These are phyloP conservation scores for Holacanthus passer DNA, from an alignment of 2,113 vertebrate genomes.

Conservation along the genomic window DNA sequence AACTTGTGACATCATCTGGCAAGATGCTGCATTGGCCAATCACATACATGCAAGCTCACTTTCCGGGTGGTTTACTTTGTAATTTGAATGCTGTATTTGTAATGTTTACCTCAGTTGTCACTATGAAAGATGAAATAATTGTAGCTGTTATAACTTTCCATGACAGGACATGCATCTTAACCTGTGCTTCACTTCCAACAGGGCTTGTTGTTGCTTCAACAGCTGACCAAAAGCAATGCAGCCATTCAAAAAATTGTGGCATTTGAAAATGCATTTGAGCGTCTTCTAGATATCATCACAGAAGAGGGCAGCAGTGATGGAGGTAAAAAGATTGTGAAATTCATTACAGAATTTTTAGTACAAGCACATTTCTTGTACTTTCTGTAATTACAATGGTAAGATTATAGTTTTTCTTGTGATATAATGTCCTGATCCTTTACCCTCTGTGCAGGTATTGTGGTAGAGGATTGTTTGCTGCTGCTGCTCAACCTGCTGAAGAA, in stretches of 20 bases:
- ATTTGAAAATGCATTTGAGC: slow-evolving; percentile 98
- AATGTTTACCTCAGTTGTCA: background rate
- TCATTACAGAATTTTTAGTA: background rate
- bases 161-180: background rate
- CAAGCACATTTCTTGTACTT: background rate
- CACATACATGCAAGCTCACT: too few species aligned
- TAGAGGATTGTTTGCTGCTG: slow-evolving; percentile 97
- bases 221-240: slow-evolving; percentile 95
- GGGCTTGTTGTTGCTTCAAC: slow-evolving; percentile 95
- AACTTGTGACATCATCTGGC: too few species aligned
- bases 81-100: background rate
- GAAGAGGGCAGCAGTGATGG: slow-evolving; percentile 98
- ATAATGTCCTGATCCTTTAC: background rate
- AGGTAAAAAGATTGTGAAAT: slow-evolving; percentile 82
- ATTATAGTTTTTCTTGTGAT: background rate
- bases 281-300: slow-evolving; percentile 95
- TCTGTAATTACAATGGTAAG: background rate
- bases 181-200: slow-evolving; percentile 60
- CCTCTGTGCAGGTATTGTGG: slow-evolving; percentile 90
- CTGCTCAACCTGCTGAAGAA: slow-evolving; percentile 95
- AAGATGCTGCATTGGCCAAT: background rate
- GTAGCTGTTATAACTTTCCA: background rate
- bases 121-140: background rate
- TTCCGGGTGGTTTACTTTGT: background rate
- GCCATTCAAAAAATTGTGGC: slow-evolving; percentile 99